These are phyloP conservation scores for Gonioctena quinquepunctata DNA, from an alignment of 1,140 invertebrate species.

Conservation along the genomic window DNA sequence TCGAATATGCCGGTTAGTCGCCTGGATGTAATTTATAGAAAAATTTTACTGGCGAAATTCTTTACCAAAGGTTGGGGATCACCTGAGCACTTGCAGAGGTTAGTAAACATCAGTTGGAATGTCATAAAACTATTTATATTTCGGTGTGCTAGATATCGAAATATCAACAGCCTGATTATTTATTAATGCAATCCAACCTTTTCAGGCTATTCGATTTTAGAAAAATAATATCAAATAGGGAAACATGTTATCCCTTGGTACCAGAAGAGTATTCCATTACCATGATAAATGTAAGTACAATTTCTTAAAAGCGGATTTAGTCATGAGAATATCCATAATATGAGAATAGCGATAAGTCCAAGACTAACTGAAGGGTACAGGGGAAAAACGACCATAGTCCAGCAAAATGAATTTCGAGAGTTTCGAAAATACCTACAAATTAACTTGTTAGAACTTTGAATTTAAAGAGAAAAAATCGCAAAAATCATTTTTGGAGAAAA, in stretches of 20 bases:
- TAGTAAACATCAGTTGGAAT: conserved; percentile 37
- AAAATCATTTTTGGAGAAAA: too few species aligned
- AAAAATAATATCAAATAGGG: conserved; percentile 82
- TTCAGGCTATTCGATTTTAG: conserved; percentile 86
- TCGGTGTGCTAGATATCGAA: not conserved
- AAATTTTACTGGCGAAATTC: conserved; percentile 88
- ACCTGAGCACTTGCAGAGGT: conserved; percentile 89
- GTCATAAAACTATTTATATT: not conserved
- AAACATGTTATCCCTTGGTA: conserved; percentile 81
- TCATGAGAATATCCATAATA: not conserved
- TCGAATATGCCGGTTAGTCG: conserved; percentile 72
- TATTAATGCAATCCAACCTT: not conserved
- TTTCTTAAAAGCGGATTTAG: not conserved
- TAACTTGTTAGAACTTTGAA: too few species aligned
- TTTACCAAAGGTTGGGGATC: conserved; percentile 97
- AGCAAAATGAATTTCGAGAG: too few species aligned
- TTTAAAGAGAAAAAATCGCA: too few species aligned
- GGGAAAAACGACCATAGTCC: too few species aligned
- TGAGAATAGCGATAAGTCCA: too few species aligned
- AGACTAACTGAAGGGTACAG: too few species aligned
- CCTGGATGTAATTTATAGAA: conserved; percentile 87
- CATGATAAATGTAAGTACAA: conserved; percentile 77
- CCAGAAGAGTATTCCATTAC: conserved; percentile 82
- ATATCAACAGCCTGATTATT: not conserved
- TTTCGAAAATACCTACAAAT: too few species aligned